These are phyloP conservation scores for Ophiodon elongatus DNA, from an alignment of 2,113 vertebrate genomes.

Conservation along the genomic window DNA sequence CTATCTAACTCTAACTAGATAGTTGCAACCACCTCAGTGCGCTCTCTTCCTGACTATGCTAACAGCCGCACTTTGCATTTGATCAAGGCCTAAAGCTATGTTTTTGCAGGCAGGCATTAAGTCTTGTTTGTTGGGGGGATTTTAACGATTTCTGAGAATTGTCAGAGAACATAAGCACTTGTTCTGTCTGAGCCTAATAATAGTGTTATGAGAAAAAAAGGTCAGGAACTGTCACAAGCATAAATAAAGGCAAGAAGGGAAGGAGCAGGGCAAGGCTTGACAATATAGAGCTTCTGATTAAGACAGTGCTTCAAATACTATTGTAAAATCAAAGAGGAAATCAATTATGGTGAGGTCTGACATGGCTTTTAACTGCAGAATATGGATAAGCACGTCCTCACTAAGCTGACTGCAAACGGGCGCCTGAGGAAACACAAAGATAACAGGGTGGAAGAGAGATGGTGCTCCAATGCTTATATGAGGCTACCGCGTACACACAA, in stretches of 20 bases:
- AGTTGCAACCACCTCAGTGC: slow-evolving; percentile 8
- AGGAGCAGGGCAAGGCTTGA: slow-evolving; percentile 73
- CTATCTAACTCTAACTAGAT: slow-evolving; percentile 14
- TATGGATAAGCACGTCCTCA: slow-evolving; percentile 82
- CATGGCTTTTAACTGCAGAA: slow-evolving; percentile 79
- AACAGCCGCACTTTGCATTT: slow-evolving; percentile 21
- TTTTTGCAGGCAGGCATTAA: slow-evolving; percentile 24
- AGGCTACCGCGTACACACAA: slow-evolving; percentile 56
- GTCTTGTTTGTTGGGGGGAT: slow-evolving; percentile 46
- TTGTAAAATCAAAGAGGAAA: slow-evolving; percentile 69
- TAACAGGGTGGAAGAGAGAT: slow-evolving; percentile 73
- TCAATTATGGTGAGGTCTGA: slow-evolving; percentile 82
- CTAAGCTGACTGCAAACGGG: slow-evolving; percentile 76
- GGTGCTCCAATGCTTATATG: slow-evolving; percentile 68
- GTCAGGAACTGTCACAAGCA: slow-evolving; percentile 73
- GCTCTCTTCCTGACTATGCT: background rate
- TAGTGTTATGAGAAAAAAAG: slow-evolving; percentile 47
- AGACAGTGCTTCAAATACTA: slow-evolving; percentile 78
- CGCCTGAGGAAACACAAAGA: slow-evolving; percentile 66
- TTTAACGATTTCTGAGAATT: slow-evolving; percentile 47
- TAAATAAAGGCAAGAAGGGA: slow-evolving; percentile 75
- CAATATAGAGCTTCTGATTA: slow-evolving; percentile 76
- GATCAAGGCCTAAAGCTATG: slow-evolving; percentile 37
- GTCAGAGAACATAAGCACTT: slow-evolving; percentile 47
- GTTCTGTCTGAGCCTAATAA: slow-evolving; percentile 59